phyloP scores from a whole-genome alignment of 2,113 vertebrate genomes.

The Dermatemys mawii region DNA sequence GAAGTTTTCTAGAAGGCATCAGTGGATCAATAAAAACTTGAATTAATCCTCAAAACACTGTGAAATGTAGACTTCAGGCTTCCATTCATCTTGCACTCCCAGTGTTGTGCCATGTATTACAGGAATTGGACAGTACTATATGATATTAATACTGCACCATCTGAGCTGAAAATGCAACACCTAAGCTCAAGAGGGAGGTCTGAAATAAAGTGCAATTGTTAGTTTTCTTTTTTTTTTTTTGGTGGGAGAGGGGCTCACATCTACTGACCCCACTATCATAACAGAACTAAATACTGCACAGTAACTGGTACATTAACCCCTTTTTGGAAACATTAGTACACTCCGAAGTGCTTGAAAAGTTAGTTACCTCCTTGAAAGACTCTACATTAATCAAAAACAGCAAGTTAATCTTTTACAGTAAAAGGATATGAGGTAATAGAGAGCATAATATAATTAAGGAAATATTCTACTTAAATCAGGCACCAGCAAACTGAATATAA shows the following conservation, averaged over 20 bases:
- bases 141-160: constrained; percentile 74
- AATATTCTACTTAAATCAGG: not conserved
- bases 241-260: constrained; percentile 8
- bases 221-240: constrained; percentile 1
- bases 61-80: constrained; percentile 55
- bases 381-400: not conserved
- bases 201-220: constrained; percentile 61
- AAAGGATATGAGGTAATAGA: not conserved
- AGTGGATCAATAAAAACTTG: constrained; percentile 32
- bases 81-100: constrained; percentile 55
- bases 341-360: not conserved
- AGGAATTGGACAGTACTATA: constrained; percentile 69
- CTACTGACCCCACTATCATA: constrained; percentile 25
- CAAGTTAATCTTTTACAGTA: not conserved
- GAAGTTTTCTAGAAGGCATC: constrained; percentile 18
- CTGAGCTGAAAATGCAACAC: constrained; percentile 74
- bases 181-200: constrained; percentile 58
- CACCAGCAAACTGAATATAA: not conserved
- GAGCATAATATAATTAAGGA: not conserved
- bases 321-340: not conserved
- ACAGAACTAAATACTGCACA: constrained; percentile 21
- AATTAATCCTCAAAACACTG: constrained; percentile 72
- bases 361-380: not conserved
- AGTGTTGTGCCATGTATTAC: constrained; percentile 49
- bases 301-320: not conserved